Conservation (phyloP, 2,888 invertebrate genomes). For the Agriopis marginaria region DNA sequence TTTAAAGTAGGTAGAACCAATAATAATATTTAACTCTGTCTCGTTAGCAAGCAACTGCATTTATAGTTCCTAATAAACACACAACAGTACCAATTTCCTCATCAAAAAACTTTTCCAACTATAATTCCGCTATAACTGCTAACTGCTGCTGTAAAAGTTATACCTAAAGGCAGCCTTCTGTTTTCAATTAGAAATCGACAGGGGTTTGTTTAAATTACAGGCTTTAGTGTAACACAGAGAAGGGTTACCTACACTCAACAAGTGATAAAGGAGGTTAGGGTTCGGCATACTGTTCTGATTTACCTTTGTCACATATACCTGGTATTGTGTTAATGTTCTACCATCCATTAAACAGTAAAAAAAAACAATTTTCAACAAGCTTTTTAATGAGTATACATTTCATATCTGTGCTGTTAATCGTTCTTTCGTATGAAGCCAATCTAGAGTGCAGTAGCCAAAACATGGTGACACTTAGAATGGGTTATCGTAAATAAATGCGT, state of each 20-base stretch:
- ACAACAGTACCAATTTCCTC: not conserved
- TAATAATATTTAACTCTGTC: no score
- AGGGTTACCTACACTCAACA: slow-evolving; percentile 32
- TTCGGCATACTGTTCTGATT: not conserved
- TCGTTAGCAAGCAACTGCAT: no score
- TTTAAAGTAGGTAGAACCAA: no score
- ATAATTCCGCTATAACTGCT: slow-evolving; percentile 16
- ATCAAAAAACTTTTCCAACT: not conserved
- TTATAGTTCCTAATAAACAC: not conserved
- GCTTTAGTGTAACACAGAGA: slow-evolving; percentile 21
- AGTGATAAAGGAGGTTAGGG: slow-evolving; percentile 21
- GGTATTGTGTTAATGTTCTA: not conserved
- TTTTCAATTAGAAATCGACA: slow-evolving; percentile 30
- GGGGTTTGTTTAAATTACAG: slow-evolving; percentile 29
- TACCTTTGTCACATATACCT: not conserved
- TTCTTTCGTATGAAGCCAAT: no score
- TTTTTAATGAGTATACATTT: no score
- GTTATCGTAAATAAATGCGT: no score
- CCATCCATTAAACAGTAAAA: not conserved
- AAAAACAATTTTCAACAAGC: no score
- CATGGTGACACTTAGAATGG: no score
- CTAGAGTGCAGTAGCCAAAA: no score
- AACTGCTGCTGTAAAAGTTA: slow-evolving; percentile 18
- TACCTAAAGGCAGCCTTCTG: slow-evolving; percentile 20
- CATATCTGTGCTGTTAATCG: no score